Evolutionary conservation across 2,113 vertebrate genomes (phyloP), one percentile per base, ranked within the genome.

Genomic region (Pelusios castaneus): DNA sequence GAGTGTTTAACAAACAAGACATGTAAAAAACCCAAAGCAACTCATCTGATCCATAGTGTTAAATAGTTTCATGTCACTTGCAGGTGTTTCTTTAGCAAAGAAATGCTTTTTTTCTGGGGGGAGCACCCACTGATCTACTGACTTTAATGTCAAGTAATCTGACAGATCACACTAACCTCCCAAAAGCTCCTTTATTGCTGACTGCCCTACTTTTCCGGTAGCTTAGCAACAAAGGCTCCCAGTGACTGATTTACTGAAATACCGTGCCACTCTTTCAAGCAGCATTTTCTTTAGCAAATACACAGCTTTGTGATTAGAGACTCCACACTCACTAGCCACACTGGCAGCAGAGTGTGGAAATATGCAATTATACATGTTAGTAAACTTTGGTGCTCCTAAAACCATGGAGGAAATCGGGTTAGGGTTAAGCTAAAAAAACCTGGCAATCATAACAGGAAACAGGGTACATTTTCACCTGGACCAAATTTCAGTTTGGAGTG

Each of bases 131-230:
- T 80, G 45, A 63, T 87, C 79, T 54, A 27, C 45, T 85, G 76
- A 67, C 4, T 82, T 80, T 1, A 6, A 5, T 22, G 38, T 51
- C 67, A 89, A 56, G 77, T 38, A 82, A 77, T 85, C 70, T 95
- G 45, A 76, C 55, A 82, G 77, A 82, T 85, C 56, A 43, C 27
- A 19, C 24, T 45, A 19, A 47, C 77, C 38, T 91, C 63, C 67
- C n/a, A 10, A 52, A 86, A 81, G 63, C 87, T 94, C 21, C 60
- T 88, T 90, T 94, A 3, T 84, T 49, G 25, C 67, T 21, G 84
- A 92, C 82, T 90, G 92, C 82, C 87, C 82, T 84, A 63, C 60
- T 96, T 96, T 89, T 83, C 58, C 63, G 63, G 91, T 89, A 95
- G 76, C 80, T 87, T 91, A 89, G 89, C 92, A 97, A 89, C 88